Evolutionary conservation across 2,113 vertebrate genomes (phyloP), one percentile per base, ranked within the genome.

Genomic region (Cyprinodon brontotheroides): DNA sequence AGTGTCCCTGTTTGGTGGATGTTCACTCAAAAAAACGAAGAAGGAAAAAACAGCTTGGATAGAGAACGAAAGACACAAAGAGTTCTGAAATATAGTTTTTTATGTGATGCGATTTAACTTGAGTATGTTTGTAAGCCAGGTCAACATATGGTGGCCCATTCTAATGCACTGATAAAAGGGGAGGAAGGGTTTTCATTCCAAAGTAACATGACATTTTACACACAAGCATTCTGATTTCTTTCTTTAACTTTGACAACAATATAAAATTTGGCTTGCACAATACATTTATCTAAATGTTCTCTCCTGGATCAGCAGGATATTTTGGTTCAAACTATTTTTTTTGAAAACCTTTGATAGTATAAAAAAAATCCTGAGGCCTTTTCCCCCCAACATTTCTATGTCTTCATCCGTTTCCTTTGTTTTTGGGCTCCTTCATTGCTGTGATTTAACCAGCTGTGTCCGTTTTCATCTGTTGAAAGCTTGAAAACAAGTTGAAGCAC

Each of bases 391-490:
- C 39, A 10, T 70, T 20, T 77, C 95, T 86, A 95, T 36, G 92
- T 96, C 92, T 92, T 95, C 82, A 94, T 84, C 85, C 90, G 91
- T 93, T 97, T 96, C 81, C 62, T 93, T 77, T 84, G 66, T 73
- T 87, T 75, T 65, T 61, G n/a, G 41, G 83, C 87, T 0, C 79
- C 36, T 69, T 85, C 82, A 74, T 87, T 91, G 69, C 68, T 86
- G 79, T 89, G 93, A 0, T 38, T 3, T 17, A 70, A 61, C 37
- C 66, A 83, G 7, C 70, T 48, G n/a, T 78, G 81, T 69, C 84
- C 89, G 11, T 90, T 90, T 88, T 90, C 89, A 37, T 89, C 65
- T 29, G 50, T 3, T 0, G 61, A 15, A 17, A 78, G 48, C 89
- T 94, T 78, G 15, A 75, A 4, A 70, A 66, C 37, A 79, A 22